Evolutionary conservation across 2,113 vertebrate species (phyloP), one percentile per base, ranked within the genome.

Genomic region (Dryoscopus gambensis): DNA sequence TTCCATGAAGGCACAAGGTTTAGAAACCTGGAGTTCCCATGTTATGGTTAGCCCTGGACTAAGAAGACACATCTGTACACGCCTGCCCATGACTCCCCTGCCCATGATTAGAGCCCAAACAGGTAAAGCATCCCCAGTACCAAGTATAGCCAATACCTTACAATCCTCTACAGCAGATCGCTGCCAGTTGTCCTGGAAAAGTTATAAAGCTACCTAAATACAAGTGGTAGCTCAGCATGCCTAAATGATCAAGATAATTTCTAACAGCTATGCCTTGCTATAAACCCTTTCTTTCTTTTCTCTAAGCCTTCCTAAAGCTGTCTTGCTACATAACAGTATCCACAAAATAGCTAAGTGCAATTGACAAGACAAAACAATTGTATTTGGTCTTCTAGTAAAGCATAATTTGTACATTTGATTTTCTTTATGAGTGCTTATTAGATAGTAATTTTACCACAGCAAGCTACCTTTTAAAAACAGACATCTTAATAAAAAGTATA

Each of bases 61-160:
- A 46, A 23, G 30, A 33, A 6, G 2, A 9, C 15, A 57, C 1
- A 0, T 40, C 24, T 69, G 39, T 7, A 24, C 1, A 0, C 30
- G 50, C 4, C 44, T 74, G 37, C 21, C 14, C 19, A 25, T 6
- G 33, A 50, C 15, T 65, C 4, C 20, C 12, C 8, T 46, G n/a
- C n/a, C n/a, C n/a, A n/a, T n/a, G 19, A 14, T 15, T 15, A 74
- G n/a, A 84, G 44, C 9, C 20, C 10, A 7, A 49, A 70, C 6
- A 46, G 42, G 27, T 49, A 55, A 73, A 86, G 59, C 28, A 46
- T 1, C 12, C 21, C 40, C 35, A 47, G 17, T 9, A 52, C 20
- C 44, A 79, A 47, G 37, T 7, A 42, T 0, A 3, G 75, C 22
- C 0, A 0, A 27, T 49, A 15, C 22, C 14, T 46, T 30, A 27